Conservation (phyloP, 2,888 invertebrate genomes). For the Phytoseiulus persimilis region DNA sequence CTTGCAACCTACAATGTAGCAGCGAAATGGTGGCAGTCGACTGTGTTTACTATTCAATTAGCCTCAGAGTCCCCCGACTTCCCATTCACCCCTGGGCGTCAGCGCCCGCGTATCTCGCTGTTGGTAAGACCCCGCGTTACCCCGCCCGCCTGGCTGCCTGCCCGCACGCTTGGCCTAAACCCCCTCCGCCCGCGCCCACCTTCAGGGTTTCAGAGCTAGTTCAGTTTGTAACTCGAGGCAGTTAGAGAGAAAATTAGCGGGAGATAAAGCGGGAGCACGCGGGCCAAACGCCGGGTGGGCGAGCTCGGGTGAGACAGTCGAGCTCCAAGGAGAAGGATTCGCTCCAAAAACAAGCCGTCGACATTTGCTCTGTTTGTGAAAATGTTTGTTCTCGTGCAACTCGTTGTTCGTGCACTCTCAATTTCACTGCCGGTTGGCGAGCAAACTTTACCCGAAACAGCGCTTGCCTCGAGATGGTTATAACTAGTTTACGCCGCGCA, state of each 20-base stretch:
- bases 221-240: conserved; percentile 5
- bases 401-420: neutral
- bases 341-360: neutral
- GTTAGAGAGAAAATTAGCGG: neutral
- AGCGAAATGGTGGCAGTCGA: neutral
- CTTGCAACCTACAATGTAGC: neutral
- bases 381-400: conserved; percentile 5
- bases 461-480: neutral
- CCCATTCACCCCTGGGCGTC: neutral
- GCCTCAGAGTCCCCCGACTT: neutral
- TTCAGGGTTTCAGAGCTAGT: neutral
- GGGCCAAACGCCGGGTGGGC: neutral
- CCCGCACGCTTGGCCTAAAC: neutral
- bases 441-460: neutral
- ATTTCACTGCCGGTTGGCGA: conserved; percentile 5
- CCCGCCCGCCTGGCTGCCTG: too few species aligned
- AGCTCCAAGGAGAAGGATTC: too few species aligned
- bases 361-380: neutral
- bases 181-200: neutral
- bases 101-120: neutral
- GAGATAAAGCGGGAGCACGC: conserved; percentile 5
- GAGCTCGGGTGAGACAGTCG: neutral
- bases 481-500: neutral
- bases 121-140: neutral
- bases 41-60: conserved; percentile 38